A percentile compares a stretch with the other conserved stretches of the same genome.
Evolutionary conservation across 1,140 invertebrate species (phyloP).

Genomic region (Drosophila varians): DNA sequence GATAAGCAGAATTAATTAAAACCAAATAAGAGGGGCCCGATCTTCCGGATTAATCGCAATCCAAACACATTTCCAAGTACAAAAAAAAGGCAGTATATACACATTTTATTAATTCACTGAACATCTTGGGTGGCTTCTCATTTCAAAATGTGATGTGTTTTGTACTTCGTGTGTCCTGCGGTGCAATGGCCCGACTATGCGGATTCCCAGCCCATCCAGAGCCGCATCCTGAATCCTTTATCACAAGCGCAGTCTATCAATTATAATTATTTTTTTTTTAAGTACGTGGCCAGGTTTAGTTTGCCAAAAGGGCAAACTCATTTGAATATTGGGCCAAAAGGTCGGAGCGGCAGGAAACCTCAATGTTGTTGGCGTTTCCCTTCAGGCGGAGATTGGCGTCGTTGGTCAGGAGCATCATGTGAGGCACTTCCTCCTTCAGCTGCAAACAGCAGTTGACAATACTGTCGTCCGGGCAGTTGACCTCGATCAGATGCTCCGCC

Average conservation of each 20-base stretch:
- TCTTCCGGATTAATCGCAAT: not conserved
- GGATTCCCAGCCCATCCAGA: not conserved
- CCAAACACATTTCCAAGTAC: not conserved
- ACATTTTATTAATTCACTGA: not conserved
- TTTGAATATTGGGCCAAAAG: slow-evolving; percentile 36
- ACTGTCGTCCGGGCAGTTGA: slow-evolving; percentile 71
- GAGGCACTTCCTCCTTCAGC: slow-evolving; percentile 51
- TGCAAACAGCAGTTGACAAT: slow-evolving; percentile 81
- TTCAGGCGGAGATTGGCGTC: slow-evolving; percentile 76
- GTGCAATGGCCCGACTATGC: slow-evolving; percentile 4
- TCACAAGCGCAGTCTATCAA: slow-evolving; percentile 14
- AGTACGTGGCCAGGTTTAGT: not conserved
- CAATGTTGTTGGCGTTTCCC: slow-evolving; percentile 64
- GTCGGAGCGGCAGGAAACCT: slow-evolving; percentile 57
- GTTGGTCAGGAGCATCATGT: slow-evolving; percentile 70
- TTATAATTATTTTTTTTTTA: no score
- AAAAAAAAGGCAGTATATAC: not conserved
- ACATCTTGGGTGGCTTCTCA: not conserved
- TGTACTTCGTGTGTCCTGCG: slow-evolving; percentile 39
- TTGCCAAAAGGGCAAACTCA: slow-evolving; percentile 21
- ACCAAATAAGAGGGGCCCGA: slow-evolving; percentile 12
- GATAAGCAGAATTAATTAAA: slow-evolving; percentile 42
- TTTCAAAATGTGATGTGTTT: not conserved
- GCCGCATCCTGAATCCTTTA: not conserved
- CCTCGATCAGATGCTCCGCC: slow-evolving; percentile 54